These are phyloP conservation scores for Bombyx mori DNA, from an alignment of 1,140 invertebrate species.

Conservation along the genomic window DNA sequence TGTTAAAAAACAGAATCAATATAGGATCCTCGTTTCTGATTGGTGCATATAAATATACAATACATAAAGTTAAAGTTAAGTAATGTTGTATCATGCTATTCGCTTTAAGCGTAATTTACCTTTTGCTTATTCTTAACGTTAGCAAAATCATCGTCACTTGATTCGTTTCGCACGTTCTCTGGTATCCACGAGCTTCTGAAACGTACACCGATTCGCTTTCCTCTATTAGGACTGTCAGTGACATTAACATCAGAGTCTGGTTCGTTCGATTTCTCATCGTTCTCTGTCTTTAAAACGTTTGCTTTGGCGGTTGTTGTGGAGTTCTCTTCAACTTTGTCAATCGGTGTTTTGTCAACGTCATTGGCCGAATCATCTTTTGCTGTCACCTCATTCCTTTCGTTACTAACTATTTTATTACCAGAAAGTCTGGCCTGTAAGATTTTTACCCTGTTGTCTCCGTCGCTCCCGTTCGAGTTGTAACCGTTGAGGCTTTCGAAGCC, in stretches of 20 bases:
- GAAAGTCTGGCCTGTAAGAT: constrained; percentile 10
- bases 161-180: constrained; percentile 41
- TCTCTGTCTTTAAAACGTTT: constrained; percentile 24
- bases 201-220: constrained; percentile 46
- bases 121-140: constrained; percentile 47
- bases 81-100: neutral
- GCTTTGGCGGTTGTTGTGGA: no score
- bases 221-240: constrained; percentile 33
- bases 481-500: constrained; percentile 90
- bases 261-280: constrained; percentile 51
- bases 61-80: constrained; percentile 6
- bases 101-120: constrained; percentile 27
- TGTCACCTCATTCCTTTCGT: constrained; percentile 7
- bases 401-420: constrained; percentile 13
- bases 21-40: constrained; percentile 3
- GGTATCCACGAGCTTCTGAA: constrained; percentile 57
- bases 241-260: constrained; percentile 47
- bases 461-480: constrained; percentile 81
- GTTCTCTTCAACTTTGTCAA: constrained; percentile 10
- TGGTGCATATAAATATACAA: constrained; percentile 9
- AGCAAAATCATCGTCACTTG: constrained; percentile 48
- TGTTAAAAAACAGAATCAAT: constrained; percentile 24
- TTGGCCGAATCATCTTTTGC: constrained; percentile 7
- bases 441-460: constrained; percentile 40
- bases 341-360: neutral